Evolutionary conservation across 2,113 vertebrate species (phyloP).

Genomic region (Indicator maculatus): DNA sequence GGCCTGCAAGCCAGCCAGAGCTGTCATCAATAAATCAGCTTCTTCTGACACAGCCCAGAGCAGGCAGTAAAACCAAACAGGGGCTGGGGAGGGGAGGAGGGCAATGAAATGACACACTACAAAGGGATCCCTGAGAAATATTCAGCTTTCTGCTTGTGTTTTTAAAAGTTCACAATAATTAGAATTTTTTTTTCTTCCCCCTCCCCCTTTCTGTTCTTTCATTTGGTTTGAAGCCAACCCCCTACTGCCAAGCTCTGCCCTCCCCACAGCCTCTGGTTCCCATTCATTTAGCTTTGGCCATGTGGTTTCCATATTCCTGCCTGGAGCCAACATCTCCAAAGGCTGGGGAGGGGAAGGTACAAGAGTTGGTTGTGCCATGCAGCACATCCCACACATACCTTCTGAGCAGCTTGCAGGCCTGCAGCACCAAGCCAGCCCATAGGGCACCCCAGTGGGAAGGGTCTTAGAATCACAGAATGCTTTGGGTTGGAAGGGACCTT

Average conservation of each 20-base stretch:
- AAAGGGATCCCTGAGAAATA: neutral
- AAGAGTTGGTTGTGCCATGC: neutral
- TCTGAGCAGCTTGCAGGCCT: too few relatives aligned
- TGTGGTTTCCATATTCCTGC: neutral
- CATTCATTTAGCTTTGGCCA: neutral
- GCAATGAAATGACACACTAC: conserved; percentile 40
- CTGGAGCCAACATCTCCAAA: neutral
- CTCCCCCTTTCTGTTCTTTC: neutral
- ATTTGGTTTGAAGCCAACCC: neutral
- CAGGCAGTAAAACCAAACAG: conserved; percentile 31
- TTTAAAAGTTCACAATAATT: neutral
- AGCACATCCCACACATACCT: neutral
- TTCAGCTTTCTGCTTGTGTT: neutral
- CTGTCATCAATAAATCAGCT: conserved; percentile 42
- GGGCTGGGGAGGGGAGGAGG: neutral
- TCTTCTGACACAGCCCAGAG: conserved; percentile 28
- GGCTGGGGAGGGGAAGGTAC: neutral
- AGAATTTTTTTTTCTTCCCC: neutral
- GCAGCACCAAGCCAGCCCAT: neutral
- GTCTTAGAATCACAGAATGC: too few relatives aligned
- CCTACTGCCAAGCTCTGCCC: neutral
- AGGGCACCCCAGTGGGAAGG: neutral
- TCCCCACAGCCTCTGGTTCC: neutral
- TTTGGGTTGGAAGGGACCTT: too few relatives aligned
- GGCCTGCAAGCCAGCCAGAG: conserved; percentile 25